A percentile compares a stretch with the other conserved stretches of the same genome.
phyloP scores from a whole-genome alignment of 2,888 invertebrate genomes.

The Hartigia nigra region DNA sequence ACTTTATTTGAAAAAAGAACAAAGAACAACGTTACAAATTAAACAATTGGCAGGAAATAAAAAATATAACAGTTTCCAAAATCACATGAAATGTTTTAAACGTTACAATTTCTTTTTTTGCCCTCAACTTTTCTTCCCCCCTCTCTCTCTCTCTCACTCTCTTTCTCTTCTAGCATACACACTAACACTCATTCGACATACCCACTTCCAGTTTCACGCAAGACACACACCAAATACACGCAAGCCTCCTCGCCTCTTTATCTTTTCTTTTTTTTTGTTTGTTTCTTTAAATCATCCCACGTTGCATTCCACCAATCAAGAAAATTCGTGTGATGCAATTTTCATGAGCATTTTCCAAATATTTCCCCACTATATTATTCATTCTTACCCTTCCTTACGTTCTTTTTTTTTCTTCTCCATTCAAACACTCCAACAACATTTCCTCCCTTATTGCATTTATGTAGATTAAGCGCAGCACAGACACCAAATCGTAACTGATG shows the following conservation, averaged over 20 bases:
- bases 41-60: slow-evolving; percentile 65
- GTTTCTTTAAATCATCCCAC: not conserved
- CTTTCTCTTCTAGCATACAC: not conserved
- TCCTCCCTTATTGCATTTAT: not conserved
- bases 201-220: not conserved
- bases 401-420: not conserved
- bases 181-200: not conserved
- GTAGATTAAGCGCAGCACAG: not conserved
- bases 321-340: not conserved
- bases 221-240: not conserved
- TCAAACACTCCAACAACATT: not conserved
- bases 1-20: slow-evolving; percentile 65
- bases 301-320: not conserved
- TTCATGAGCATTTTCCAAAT: not conserved
- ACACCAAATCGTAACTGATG: not conserved
- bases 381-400: not conserved
- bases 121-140: not conserved
- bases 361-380: not conserved
- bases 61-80: slow-evolving; percentile 66
- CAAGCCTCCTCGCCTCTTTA: not conserved
- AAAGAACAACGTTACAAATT: slow-evolving; percentile 65
- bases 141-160: not conserved
- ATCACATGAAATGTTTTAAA: slow-evolving; percentile 64
- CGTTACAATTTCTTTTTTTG: slow-evolving; percentile 54
- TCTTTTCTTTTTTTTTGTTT: not conserved